These are phyloP conservation scores for Chymomyza amoena DNA, from an alignment of 2,888 invertebrate species.

Conservation along the genomic window DNA sequence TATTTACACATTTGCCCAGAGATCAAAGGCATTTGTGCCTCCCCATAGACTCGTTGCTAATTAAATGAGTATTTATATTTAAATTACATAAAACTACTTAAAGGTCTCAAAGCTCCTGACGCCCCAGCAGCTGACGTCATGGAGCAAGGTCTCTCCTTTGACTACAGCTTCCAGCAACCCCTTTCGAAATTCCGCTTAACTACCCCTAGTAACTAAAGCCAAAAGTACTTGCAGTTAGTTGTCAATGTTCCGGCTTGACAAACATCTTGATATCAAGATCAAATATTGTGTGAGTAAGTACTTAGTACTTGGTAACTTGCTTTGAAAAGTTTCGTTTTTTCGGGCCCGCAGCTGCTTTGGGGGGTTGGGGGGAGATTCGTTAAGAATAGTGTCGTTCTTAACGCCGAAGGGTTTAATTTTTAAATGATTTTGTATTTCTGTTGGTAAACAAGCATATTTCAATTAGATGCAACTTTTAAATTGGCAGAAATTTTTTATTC, in stretches of 20 bases:
- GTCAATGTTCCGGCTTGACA: neutral
- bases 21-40: conserved; percentile 59
- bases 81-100: conserved; percentile 71
- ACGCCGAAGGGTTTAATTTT: neutral
- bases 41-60: conserved; percentile 49
- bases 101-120: conserved; percentile 7
- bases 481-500: too few relatives aligned
- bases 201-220: neutral
- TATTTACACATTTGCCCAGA: conserved; percentile 64
- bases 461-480: too few relatives aligned
- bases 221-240: neutral
- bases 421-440: neutral
- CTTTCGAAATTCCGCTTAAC: neutral
- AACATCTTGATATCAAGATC: neutral
- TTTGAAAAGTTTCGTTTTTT: neutral
- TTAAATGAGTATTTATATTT: conserved; percentile 72
- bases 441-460: neutral
- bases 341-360: neutral
- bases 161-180: neutral
- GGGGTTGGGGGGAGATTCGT: neutral
- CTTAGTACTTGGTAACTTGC: neutral
- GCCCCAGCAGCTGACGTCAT: neutral
- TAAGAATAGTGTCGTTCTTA: neutral
- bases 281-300: neutral
- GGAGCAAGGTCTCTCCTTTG: neutral